Evolutionary conservation across 2,113 vertebrate species (phyloP), one percentile per base, ranked within the genome.

Genomic region (Gopherus flavomarginatus): DNA sequence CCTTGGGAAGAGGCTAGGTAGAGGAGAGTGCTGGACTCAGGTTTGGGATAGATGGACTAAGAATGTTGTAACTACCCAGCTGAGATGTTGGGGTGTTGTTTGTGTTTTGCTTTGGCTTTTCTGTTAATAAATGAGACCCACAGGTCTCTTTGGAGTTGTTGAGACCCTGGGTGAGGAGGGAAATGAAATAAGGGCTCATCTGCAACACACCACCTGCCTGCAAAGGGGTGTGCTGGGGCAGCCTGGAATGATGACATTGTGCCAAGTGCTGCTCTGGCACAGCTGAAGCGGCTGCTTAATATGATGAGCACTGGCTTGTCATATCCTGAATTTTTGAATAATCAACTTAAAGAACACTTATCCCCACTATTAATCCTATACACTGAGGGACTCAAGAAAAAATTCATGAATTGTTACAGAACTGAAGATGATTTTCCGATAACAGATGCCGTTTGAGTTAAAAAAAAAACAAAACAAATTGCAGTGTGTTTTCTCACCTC

Each of bases 371-470:
- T 75, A 83, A 24, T 24, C 16, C 86, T 35, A 13, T 59, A 47
- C 62, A 88, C 13, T 87, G 82, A 78, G 38, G 85, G 47, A 59
- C 26, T 96, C 69, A 87, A 95, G 78, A 83, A 87, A 31, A 92
- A 96, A 53, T 72, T 38, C 42, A 52, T 19, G 57, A 10, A 24
- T 35, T 95, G 92, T 94, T 54, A 65, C 78, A 86, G 87, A 69
- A n/a, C 11, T n/a, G 5, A 57, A 38, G n/a, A 17, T 94, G 50
- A 57, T 87, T 96, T 95, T 97, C 52, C 77, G 27, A 50, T 77
- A 13, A 77, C 82, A 94, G 91, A 72, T 29, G 0, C 10, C 11
- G 65, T 54, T 82, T 52, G 4, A 2, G 47, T 57, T 47, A 65
- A 50, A 50, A 50, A 14, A 50, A 50, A 50, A 14, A 50, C 3